Conservation (phyloP, 1,140 invertebrate genomes). For the Druon quercuslanigerum region DNA sequence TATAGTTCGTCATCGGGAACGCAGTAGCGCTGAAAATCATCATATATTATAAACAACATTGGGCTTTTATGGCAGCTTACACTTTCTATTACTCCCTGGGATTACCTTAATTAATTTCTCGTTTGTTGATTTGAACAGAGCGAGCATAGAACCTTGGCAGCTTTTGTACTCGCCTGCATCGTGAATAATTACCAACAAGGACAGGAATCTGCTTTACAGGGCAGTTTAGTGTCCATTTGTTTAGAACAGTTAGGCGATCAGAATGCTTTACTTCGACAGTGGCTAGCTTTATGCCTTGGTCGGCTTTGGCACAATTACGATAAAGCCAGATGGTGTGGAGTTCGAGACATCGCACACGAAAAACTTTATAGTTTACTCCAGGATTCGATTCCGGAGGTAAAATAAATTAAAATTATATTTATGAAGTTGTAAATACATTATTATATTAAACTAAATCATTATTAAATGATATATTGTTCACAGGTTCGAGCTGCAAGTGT, state of each 20-base stretch:
- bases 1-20: too few relatives aligned
- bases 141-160: slow-evolving; percentile 91
- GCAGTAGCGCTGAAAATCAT: too few relatives aligned
- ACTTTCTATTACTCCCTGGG: not conserved
- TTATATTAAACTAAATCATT: slow-evolving; percentile 29
- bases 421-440: not conserved
- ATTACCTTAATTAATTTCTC: slow-evolving; percentile 25
- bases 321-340: slow-evolving; percentile 95
- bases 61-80: too few relatives aligned
- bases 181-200: slow-evolving; percentile 92
- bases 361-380: slow-evolving; percentile 89
- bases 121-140: slow-evolving; percentile 76
- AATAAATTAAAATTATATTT: not conserved
- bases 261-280: slow-evolving; percentile 86
- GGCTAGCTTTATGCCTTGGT: slow-evolving; percentile 95
- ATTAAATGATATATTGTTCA: slow-evolving; percentile 5
- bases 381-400: slow-evolving; percentile 90
- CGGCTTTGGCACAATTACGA: slow-evolving; percentile 95
- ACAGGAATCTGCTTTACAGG: slow-evolving; percentile 91
- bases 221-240: slow-evolving; percentile 91
- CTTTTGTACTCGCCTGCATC: slow-evolving; percentile 93
- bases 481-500: slow-evolving; percentile 92
- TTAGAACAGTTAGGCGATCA: slow-evolving; percentile 85
- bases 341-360: slow-evolving; percentile 96
- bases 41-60: too few relatives aligned